Conservation (phyloP, 2,113 vertebrate genomes). For the Phyllostomus discolor region DNA sequence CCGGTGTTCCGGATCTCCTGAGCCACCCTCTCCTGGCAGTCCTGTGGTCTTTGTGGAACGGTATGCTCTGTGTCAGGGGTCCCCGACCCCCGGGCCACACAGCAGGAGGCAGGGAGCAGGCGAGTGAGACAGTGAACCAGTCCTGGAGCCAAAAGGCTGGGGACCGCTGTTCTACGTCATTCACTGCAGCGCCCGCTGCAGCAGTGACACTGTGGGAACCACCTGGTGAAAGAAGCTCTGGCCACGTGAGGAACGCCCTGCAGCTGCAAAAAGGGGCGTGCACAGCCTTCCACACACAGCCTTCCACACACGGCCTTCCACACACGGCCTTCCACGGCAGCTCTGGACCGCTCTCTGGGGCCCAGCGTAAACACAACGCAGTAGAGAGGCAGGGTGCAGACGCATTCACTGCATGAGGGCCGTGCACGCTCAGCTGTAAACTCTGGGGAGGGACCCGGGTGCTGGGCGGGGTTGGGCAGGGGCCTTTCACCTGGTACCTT, state of each 20-base stretch:
- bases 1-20: not conserved
- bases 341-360: not conserved
- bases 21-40: not conserved
- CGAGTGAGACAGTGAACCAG: too few relatives aligned
- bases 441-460: not conserved
- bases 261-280: not conserved
- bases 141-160: too few relatives aligned
- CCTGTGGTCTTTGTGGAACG: not conserved
- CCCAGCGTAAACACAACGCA: too few relatives aligned
- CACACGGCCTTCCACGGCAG: accelerated
- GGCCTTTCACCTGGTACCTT: not conserved
- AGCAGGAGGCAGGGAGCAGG: too few relatives aligned
- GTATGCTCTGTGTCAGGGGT: too few relatives aligned
- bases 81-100: too few relatives aligned
- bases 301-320: not conserved
- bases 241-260: not conserved
- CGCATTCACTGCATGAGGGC: accelerated
- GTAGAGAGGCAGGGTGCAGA: not conserved
- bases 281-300: not conserved
- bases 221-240: not conserved
- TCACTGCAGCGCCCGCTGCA: not conserved
- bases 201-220: not conserved
- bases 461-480: accelerated
- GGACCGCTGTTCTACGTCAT: too few relatives aligned
- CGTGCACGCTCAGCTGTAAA: accelerated